Base-by-base conservation (phyloP, 1,140 invertebrate species). In the Delia radicum region DNA sequence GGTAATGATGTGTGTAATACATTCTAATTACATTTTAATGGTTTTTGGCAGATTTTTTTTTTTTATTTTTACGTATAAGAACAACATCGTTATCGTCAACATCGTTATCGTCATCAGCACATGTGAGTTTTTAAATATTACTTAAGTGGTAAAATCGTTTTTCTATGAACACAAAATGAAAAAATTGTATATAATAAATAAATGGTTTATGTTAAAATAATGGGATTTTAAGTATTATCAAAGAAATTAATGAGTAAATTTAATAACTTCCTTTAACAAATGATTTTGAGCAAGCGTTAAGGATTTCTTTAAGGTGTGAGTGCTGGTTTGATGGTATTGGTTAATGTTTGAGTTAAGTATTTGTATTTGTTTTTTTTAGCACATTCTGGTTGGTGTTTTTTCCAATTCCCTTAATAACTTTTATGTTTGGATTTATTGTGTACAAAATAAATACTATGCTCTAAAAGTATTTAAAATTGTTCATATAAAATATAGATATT, bases 1-100 rank as follows among this genome's bases (percentile, higher is more conserved):
- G 48, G 48, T 55, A 55, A 55, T 55, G 48, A 55, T 55, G 48
- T 55, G 48, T 55, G 48, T 55, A 55, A 55, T 55, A 55, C 48
- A 55, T 55, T 55, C n/a, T 55, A 55, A 55, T 55, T 55, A 55
- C 48, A 55, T 55, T 55, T 55, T 55, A 55, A 55, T 55, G 48
- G 48, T 55, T 55, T 55, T 55, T 55, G 48, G 48, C 48, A 42
- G 37, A 42, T 42, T 42, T 42, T 42, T 42, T 42, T 42, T 8
- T 13, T 42, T 5, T 5, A 15, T 10, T 42, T 5, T 10, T 42
- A 15, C n/a, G 37, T 42, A 42, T 42, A 10, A 15, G 12, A 42
- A 42, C n/a, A 42, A 42, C n/a, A 42, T 42, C 37, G n/a, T 42
- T 42, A 42, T 42, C 37, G 12, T 42, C 31, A 33, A 5, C 31